Evolutionary conservation across 53 echinoderm and acorn worm species (phyloP), one percentile per base, ranked within the genome.

Genomic region (Paracentrotus lividus): DNA sequence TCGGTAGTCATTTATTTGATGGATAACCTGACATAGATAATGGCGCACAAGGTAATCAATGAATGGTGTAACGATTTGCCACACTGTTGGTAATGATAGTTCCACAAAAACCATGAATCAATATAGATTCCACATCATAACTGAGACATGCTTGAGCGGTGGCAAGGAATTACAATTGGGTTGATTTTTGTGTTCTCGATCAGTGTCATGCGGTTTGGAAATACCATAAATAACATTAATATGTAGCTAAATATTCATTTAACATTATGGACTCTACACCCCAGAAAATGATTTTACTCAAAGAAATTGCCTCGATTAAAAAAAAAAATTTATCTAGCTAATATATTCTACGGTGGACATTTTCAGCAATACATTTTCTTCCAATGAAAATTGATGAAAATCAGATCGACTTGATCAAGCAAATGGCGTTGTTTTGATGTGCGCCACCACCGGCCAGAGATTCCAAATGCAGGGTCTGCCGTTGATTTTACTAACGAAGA

Each of bases 1-100:
- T 81, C 13, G 44, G 44, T n/a, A 81, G 18, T 2, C 8, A 49
- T 45, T 32, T 5, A 24, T 33, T 81, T 24, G 49, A 81, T 81
- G 26, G 49, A 81, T 81, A n/a, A 47, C 26, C 20, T n/a, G 2
- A 43, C 14, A 47, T 81, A 45, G 27, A n/a, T 47, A 81, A 81
- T 7, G 81, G 47, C 47, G n/a, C 49, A 81, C 8, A 81, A 45
- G 47, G 45, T 47, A 81, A 81, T 81, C 81, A 81, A 15, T 45
- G 24, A 15, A 81, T 44, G 1, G 81, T 81, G 81, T 81, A 47
- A 81, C 47, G n/a, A n/a, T 81, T 47, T 47, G n/a, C 81, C 47
- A 81, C 13, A 1, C 3, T 47, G 10, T 18, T 45, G 44, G 5
- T n/a, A 76, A 40, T 81, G 81, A n/a, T 81, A 81, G 47, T n/a